A percentile compares a stretch with the other conserved stretches of the same genome.
Evolutionary conservation across 1,140 invertebrate genomes (phyloP).

Genomic region (Temnothorax nylanderi): DNA sequence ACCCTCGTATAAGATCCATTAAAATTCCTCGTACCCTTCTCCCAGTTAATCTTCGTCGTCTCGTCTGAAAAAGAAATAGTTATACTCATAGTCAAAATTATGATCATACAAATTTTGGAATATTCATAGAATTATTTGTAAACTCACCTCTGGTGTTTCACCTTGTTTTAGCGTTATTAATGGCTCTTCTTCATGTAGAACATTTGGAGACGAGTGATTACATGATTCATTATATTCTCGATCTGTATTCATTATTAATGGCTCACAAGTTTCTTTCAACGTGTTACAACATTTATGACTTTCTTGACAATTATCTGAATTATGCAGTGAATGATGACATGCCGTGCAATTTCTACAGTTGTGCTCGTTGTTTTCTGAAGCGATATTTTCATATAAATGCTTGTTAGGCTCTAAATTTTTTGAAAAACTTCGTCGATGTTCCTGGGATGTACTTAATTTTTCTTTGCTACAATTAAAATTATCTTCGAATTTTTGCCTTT

Average conservation of each 20-base stretch:
- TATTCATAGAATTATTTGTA: not conserved
- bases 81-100: not conserved
- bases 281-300: constrained; percentile 60
- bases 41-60: constrained; percentile 76
- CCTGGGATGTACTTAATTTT: constrained; percentile 26
- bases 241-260: constrained; percentile 30
- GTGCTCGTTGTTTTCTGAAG: not conserved
- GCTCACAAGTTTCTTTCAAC: constrained; percentile 54
- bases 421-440: constrained; percentile 24
- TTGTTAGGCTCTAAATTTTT: constrained; percentile 40
- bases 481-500: constrained; percentile 52
- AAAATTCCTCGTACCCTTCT: constrained; percentile 79
- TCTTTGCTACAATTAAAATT: constrained; percentile 56
- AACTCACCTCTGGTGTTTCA: constrained; percentile 73
- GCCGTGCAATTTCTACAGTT: constrained; percentile 39
- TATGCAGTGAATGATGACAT: constrained; percentile 48
- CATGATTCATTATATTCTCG: constrained; percentile 11
- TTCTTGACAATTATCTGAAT: constrained; percentile 49
- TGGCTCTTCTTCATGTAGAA: constrained; percentile 68
- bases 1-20: constrained; percentile 80
- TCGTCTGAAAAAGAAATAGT: constrained; percentile 55
- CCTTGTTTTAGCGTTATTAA: constrained; percentile 58
- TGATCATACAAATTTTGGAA: not conserved
- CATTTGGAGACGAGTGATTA: constrained; percentile 31
- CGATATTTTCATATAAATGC: constrained; percentile 38